Evolutionary conservation across 2,888 invertebrate species (phyloP).

Genomic region (Oligia fasciuncula): DNA sequence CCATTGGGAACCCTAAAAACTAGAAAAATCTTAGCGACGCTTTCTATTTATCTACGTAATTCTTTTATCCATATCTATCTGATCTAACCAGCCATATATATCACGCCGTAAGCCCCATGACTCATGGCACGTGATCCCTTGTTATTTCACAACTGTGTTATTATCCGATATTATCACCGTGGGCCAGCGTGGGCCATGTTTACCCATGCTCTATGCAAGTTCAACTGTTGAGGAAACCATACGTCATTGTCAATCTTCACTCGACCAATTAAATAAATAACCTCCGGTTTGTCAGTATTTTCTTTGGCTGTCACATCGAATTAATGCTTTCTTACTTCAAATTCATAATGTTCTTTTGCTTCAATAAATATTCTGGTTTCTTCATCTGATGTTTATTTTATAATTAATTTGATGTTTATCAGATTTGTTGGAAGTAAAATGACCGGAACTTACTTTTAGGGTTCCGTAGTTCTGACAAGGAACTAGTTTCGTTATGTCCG

Average conservation of each 20-base stretch:
- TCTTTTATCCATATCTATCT: conserved; percentile 39
- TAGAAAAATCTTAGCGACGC: background rate
- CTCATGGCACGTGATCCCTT: conserved; percentile 68
- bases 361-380: conserved; percentile 52
- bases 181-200: conserved; percentile 74
- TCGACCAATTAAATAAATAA: conserved; percentile 81
- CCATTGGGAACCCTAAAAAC: too few relatives aligned
- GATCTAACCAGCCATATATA: conserved; percentile 30
- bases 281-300: conserved; percentile 68
- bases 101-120: conserved; percentile 67
- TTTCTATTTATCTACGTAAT: conserved; percentile 15
- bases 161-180: conserved; percentile 76
- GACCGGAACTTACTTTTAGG: too few relatives aligned
- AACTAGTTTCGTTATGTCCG: too few relatives aligned
- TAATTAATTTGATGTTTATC: conserved; percentile 26
- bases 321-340: conserved; percentile 62
- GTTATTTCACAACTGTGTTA: conserved; percentile 79
- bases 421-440: background rate
- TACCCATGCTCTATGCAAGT: conserved; percentile 76
- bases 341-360: conserved; percentile 61
- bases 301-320: conserved; percentile 64
- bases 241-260: conserved; percentile 85
- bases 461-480: too few relatives aligned
- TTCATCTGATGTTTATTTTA: conserved; percentile 34
- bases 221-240: conserved; percentile 81